A percentile compares a stretch with the other conserved stretches of the same genome.
Conservation (phyloP, 2,888 invertebrate genomes). For the Reticulitermes lucifugus region DNA sequence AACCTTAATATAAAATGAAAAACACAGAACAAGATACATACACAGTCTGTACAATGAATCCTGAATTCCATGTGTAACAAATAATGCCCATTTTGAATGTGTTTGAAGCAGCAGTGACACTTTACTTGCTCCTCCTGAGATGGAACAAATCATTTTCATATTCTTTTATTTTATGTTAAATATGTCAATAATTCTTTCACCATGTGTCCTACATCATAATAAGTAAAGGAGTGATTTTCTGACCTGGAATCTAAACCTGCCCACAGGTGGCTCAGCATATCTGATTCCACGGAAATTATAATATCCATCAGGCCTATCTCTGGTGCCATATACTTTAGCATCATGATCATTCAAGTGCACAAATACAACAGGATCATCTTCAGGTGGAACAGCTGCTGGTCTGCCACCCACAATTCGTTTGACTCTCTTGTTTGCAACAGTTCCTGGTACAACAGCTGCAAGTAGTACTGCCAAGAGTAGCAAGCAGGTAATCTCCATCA, state of each 20-base stretch:
- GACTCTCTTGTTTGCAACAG: slow-evolving; percentile 40
- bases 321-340: slow-evolving; percentile 73
- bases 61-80: too few species aligned
- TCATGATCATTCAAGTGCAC: slow-evolving; percentile 72
- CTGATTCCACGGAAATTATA: slow-evolving; percentile 81
- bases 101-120: too few species aligned
- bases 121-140: too few species aligned
- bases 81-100: too few species aligned
- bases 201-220: background rate
- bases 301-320: slow-evolving; percentile 71
- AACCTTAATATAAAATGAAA: too few species aligned
- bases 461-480: background rate
- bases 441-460: background rate
- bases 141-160: too few species aligned
- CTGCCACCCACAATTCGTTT: slow-evolving; percentile 75
- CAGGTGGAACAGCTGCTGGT: slow-evolving; percentile 74
- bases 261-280: slow-evolving; percentile 73
- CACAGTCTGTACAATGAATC: too few species aligned
- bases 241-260: slow-evolving; percentile 70
- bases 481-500: background rate
- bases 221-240: background rate
- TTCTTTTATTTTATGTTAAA: too few species aligned
- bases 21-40: too few species aligned
- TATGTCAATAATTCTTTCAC: background rate
- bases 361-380: slow-evolving; percentile 78